These are phyloP conservation scores for Eilema depressum DNA, from an alignment of 2,888 invertebrate genomes.

Conservation along the genomic window DNA sequence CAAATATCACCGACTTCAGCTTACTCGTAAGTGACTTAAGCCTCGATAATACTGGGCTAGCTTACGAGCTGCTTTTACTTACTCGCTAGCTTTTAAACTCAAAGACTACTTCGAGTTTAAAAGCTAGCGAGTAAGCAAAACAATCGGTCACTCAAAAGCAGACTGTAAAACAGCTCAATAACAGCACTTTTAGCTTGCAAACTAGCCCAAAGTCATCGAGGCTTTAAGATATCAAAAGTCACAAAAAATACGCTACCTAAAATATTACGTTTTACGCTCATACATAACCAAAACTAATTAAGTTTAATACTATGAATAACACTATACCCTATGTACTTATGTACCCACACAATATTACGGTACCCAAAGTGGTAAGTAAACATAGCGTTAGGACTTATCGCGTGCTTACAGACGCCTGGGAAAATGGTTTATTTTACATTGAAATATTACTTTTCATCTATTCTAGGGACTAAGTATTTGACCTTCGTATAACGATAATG, in stretches of 20 bases:
- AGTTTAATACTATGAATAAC: background rate
- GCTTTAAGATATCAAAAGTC: background rate
- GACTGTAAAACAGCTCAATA: no score
- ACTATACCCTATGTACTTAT: background rate
- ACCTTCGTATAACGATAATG: background rate
- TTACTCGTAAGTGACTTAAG: background rate
- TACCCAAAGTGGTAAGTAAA: background rate
- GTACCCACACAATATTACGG: background rate
- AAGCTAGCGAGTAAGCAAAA: no score
- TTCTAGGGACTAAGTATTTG: background rate
- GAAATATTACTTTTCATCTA: background rate
- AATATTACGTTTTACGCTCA: background rate
- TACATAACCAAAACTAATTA: conserved; percentile 2
- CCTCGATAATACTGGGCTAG: no score
- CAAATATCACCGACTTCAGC: no score
- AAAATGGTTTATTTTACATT: conserved; percentile 3
- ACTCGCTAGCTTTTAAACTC: no score
- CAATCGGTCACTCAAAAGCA: no score
- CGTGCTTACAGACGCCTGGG: background rate
- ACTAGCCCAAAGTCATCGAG: no score
- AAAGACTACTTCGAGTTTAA: no score
- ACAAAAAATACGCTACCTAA: background rate
- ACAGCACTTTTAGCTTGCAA: no score
- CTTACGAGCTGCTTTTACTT: no score
- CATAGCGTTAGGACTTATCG: conserved; percentile 5